Evolutionary conservation across 2,113 vertebrate species (phyloP).

Genomic region (Nothocercus nigrocapillus): DNA sequence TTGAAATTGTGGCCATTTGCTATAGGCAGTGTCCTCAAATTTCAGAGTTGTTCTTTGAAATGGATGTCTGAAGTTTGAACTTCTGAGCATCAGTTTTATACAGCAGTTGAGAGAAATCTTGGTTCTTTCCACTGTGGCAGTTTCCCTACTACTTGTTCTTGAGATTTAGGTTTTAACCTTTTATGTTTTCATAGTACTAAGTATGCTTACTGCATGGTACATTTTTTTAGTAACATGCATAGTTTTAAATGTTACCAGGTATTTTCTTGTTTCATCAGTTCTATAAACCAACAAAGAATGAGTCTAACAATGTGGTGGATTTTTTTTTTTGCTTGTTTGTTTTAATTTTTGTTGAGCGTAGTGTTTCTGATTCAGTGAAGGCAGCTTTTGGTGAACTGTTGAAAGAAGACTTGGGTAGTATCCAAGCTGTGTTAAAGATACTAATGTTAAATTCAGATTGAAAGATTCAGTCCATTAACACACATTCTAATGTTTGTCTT

Average conservation of each 20-base stretch:
- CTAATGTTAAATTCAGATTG: background rate
- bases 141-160: background rate
- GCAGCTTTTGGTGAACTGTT: background rate
- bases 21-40: background rate
- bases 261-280: background rate
- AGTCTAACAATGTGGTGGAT: background rate
- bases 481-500: background rate
- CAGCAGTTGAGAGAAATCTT: background rate
- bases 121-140: background rate
- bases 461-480: background rate
- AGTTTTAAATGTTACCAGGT: background rate
- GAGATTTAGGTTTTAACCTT: background rate
- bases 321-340: background rate
- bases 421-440: background rate
- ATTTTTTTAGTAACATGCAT: background rate
- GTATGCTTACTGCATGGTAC: background rate
- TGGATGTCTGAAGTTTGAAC: background rate
- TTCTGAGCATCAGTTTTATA: background rate
- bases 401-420: background rate
- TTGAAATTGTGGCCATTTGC: background rate
- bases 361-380: background rate
- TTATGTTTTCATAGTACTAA: background rate
- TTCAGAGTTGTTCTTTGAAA: background rate
- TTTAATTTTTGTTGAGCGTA: background rate
- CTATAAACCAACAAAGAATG: background rate